Conservation (phyloP, 2,888 invertebrate genomes). For the Prosapia bicincta region DNA sequence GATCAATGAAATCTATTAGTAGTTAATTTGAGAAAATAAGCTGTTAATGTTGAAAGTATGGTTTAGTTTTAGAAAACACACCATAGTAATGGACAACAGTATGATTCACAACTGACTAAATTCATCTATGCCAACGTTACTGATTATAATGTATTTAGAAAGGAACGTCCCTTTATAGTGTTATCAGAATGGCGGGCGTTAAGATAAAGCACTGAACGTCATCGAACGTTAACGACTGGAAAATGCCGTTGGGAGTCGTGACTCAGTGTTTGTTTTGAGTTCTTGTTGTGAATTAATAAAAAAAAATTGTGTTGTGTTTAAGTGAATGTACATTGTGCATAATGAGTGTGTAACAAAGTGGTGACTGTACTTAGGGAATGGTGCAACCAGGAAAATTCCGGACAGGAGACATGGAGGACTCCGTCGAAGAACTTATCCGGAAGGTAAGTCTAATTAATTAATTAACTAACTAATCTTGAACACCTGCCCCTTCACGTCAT, state of each 20-base stretch:
- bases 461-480: too few species aligned
- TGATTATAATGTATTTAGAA: too few species aligned
- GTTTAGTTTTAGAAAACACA: too few species aligned
- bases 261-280: background rate
- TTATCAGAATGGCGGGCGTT: background rate
- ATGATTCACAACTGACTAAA: too few species aligned
- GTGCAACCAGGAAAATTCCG: conserved; percentile 46
- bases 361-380: conserved; percentile 30
- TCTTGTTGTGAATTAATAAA: background rate
- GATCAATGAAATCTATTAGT: too few species aligned
- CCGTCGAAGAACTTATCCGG: conserved; percentile 73
- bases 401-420: conserved; percentile 63
- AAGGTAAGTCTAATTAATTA: conserved; percentile 70
- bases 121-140: too few species aligned
- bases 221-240: background rate
- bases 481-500: too few species aligned
- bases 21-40: too few species aligned
- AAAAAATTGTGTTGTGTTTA: background rate
- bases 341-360: background rate
- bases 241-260: background rate
- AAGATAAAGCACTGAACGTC: background rate
- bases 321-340: background rate
- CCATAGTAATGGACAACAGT: too few species aligned
- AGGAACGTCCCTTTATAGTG: too few species aligned
- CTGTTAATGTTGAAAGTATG: too few species aligned